Evolutionary conservation across 2,797 vertebrate genomes (phyloP), one percentile per base, ranked within the genome.

Genomic region (Poeciliopsis presidionis): DNA sequence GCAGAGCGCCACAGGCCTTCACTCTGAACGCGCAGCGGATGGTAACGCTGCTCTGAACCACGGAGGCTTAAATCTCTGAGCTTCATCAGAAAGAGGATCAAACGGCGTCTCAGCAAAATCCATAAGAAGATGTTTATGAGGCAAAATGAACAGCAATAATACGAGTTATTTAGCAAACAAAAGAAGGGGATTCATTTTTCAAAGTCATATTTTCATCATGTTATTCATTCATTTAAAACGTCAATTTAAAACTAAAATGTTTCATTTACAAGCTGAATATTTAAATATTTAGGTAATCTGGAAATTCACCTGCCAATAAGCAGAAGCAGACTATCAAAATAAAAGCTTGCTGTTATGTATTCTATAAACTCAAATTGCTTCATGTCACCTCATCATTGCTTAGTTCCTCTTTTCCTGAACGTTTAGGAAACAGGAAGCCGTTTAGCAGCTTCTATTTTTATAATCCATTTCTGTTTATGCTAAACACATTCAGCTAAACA

Each of bases 1-100:
- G 28, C 75, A 72, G 85, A 85, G 73, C 77, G 78, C 79, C 22
- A n/a, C 41, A 36, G 75, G 71, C 80, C 80, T 70, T 79, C 65
- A 74, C 51, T 75, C 70, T 75, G 41, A 88, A 79, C 80, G 53
- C 49, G 57, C 49, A 46, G 39, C 47, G 18, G 28, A 74, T 51
- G 36, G 47, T 41, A 33, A 43, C 36, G 75, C 53, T 39, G 14
- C 22, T 57, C 9, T 78, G 72, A 49, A 30, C 36, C 45, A n/a
- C 16, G 76, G 30, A 6, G 41, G n/a, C 46, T 51, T 74, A 67
- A 20, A 73, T 39, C 73, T 28, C 45, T 30, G 61, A 69, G 69
- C 13, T 28, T 13, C 16, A 41, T 39, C 45, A 65, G 5, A n/a
- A 51, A 49, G 22, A 11, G 22, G 6, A 76, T 55, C 47, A 69